Base-by-base conservation (phyloP, 2,797 vertebrate species). In the Gallirallus australis region DNA sequence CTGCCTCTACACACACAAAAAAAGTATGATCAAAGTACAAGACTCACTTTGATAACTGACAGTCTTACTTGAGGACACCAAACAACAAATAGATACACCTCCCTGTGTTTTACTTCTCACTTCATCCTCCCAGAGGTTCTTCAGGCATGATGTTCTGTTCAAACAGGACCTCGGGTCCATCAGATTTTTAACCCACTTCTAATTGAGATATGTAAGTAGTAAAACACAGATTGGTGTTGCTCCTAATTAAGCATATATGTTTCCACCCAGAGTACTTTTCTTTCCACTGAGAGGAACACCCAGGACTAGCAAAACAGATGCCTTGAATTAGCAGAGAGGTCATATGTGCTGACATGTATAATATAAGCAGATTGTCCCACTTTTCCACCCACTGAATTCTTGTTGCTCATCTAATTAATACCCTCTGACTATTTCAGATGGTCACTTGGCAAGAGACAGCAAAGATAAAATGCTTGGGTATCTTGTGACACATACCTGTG, bases 351-450 rank as follows among this genome's bases (percentile, higher is more conserved):
- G 91, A 94, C 70, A 68, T 30, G 33, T 11, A 75, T 66, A 86
- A 71, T 35, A 47, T 12, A 65, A 71, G 69, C 71, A 87, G 78
- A 88, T 75, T 96, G 89, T 89, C 65, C 73, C 77, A 68, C 80
- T 92, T 90, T 84, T 88, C 80, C 95, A 93, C 82, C 87, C 66
- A 85, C 91, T 88, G 91, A 89, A 89, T 95, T 93, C 61, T 90
- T 88, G 71, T 81, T 82, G 80, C 57, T 87, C 76, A 86, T 75
- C 59, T 92, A 92, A 90, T 94, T 92, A 89, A 92, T 81, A 68
- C 69, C 30, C 15, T 73, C 71, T 87, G 57, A 64, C 78, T 86
- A 59, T 89, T 96, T 95, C 60, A 92, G 84, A 89, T 35, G 60
- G 89, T 85, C 86, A 87, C 75, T 93, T 87, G 73, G 52, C 77